Base-by-base conservation (phyloP, 2,888 invertebrate species). In the Scaptomyza polygonia region DNA sequence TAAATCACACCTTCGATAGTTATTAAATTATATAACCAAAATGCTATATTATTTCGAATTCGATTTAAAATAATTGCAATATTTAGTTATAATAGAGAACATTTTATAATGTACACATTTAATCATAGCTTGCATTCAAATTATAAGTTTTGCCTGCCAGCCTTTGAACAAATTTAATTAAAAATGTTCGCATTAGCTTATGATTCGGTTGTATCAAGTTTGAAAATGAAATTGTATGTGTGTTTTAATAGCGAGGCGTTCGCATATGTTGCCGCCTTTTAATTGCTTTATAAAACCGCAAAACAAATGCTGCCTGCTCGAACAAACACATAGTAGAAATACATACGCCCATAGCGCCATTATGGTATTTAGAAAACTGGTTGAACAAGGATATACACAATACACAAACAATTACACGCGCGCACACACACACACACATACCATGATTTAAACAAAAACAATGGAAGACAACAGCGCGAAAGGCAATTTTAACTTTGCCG, bases 231-330 rank as follows among this genome's bases (percentile, higher is more conserved):
- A 51, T 51, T 55, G 14, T 14, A n/a, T 11, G 53, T 12, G 55
- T 61, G 66, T 67, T 66, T 70, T 55, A 67, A 49, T 34, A 56
- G 62, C 62, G 47, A 47, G 57, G 51, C 44, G 67, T 82, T 82
- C 87, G 82, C 89, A 88, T 86, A 47, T 88, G 89, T 75, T 88
- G 85, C 71, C 53, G 57, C 61, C 72, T 79, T 39, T 88, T 88
- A 89, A 89, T 89, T 89, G 88, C 80, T 81, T 73, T 78, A 77
- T 78, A 84, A 86, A 84, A 78, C 86, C 89, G 72, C 84, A 82
- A 80, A 69, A 76, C 75, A 85, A 83, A 78, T 67, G 72, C 61
- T 64, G 75, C 48, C 67, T 47, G 34, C 34, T 21, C 48, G 36
- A 14, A 49, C 30, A 63, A 42, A 64, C 55, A 42, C 51, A 59